Evolutionary conservation across 1,140 invertebrate genomes (phyloP).

Genomic region (Diachasma alloeum): DNA sequence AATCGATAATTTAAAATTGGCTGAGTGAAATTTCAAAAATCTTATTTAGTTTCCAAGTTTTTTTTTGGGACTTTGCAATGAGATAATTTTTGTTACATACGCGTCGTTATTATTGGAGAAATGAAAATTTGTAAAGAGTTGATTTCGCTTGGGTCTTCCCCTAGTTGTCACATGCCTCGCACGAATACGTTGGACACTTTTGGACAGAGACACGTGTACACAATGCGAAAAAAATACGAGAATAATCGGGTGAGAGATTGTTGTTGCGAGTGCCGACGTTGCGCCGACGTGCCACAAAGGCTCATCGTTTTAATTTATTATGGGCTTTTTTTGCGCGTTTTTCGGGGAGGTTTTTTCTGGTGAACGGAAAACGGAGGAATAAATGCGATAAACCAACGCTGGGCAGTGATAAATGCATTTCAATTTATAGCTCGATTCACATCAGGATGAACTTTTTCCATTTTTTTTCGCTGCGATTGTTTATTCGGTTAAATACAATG

Average conservation of each 20-base stretch:
- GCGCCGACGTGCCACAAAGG: neutral
- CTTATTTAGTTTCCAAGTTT: no score
- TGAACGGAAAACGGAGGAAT: neutral
- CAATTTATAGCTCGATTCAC: neutral
- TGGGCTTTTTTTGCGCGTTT: neutral
- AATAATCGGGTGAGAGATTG: neutral
- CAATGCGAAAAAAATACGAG: neutral
- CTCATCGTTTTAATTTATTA: constrained; percentile 2
- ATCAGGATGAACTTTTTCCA: neutral
- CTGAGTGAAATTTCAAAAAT: no score
- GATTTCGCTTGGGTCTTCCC: neutral
- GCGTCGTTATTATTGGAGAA: no score
- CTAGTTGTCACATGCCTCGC: constrained; percentile 6
- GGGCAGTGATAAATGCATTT: constrained; percentile 21
- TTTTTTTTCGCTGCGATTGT: neutral
- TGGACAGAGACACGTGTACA: constrained; percentile 1
- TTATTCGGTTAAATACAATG: neutral
- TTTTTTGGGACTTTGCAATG: no score
- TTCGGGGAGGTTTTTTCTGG: neutral
- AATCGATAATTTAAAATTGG: no score
- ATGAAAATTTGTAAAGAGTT: no score
- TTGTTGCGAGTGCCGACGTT: neutral
- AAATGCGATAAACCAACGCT: constrained; percentile 4
- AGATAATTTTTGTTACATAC: no score
- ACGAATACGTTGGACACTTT: neutral